phyloP scores from a whole-genome alignment of 2,888 invertebrate species.

The Tipula lateralis region DNA sequence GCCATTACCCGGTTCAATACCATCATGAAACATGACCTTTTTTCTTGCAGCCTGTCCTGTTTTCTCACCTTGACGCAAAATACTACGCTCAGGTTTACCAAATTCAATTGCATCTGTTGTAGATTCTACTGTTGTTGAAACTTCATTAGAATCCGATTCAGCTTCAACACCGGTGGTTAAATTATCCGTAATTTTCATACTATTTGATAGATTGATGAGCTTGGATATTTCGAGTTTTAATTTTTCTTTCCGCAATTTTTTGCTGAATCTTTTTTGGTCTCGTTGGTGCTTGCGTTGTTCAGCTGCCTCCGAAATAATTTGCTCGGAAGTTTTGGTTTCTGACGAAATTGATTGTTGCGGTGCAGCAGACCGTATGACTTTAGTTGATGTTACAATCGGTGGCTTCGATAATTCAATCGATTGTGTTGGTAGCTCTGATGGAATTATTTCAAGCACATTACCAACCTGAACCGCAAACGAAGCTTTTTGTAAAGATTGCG shows the following conservation, averaged over 20 bases:
- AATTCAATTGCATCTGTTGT: neutral
- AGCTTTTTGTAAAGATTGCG: neutral
- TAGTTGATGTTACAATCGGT: neutral
- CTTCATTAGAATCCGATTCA: neutral
- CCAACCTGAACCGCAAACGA: conserved; percentile 30
- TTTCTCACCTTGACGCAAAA: neutral
- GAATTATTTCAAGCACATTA: conserved; percentile 32
- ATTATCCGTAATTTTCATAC: neutral
- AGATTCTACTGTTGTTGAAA: neutral
- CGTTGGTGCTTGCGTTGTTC: neutral
- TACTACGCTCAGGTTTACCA: neutral
- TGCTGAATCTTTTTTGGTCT: neutral
- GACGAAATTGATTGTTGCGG: neutral
- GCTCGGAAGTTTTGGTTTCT: neutral
- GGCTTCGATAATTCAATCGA: conserved; percentile 32
- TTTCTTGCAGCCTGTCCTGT: conserved; percentile 30
- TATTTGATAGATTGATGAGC: neutral
- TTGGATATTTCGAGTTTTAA: neutral
- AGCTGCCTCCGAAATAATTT: neutral
- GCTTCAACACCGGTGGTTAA: neutral
- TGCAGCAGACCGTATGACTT: neutral
- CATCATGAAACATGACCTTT: conserved; percentile 36
- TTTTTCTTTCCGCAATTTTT: conserved; percentile 5
- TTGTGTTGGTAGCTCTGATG: conserved; percentile 29
- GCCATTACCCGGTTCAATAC: conserved; percentile 35